Evolutionary conservation across 53 echinoderm and acorn worm genomes (phyloP), one percentile per base, ranked within the genome.

Genomic region (Hippasteria phrygiana): DNA sequence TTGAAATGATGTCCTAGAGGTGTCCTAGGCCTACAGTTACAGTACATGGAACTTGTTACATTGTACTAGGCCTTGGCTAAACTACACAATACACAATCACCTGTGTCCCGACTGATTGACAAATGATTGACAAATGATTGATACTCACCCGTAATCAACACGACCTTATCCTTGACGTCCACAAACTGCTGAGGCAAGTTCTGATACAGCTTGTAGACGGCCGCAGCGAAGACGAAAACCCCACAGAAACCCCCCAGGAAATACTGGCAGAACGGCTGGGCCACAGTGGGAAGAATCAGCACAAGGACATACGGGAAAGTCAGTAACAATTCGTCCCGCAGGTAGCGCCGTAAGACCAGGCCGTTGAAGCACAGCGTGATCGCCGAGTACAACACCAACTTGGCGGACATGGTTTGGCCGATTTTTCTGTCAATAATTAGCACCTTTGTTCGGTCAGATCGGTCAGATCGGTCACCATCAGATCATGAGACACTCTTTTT

Each of bases 201-300:
- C 71, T 95, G 83, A 48, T 93, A 97, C 10, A 97, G 70, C 26
- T 90, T 92, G 46, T 95, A 97, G 41, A 93, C 95, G 8, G 97
- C 95, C 1, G 92, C 80, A 10, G 95, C 92, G 51, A 97, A 95
- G 27, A 95, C 91, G 36, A 88, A 88, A 14, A 97, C 87, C 22
- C 97, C 97, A 39, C 91, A 93, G 64, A 97, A 92, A 70, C 97
- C 97, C 37, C 97, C 97, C 46, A 97, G 75, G n/a, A 97, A 88
- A 29, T 92, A 87, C 90, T 97, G 97, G 38, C 97, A 95, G 64
- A 97, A 84, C 67, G 97, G 97, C 79, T 97, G 97, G 10, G 92
- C 69, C 8, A 95, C 89, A 28, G 93, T 97, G 13, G 95, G 97
- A 33, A 97, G 50, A 43, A 97, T 87, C 6, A 97, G 83, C 34